Conservation (phyloP, 2,797 vertebrate genomes). For the Myotis findleyi region DNA sequence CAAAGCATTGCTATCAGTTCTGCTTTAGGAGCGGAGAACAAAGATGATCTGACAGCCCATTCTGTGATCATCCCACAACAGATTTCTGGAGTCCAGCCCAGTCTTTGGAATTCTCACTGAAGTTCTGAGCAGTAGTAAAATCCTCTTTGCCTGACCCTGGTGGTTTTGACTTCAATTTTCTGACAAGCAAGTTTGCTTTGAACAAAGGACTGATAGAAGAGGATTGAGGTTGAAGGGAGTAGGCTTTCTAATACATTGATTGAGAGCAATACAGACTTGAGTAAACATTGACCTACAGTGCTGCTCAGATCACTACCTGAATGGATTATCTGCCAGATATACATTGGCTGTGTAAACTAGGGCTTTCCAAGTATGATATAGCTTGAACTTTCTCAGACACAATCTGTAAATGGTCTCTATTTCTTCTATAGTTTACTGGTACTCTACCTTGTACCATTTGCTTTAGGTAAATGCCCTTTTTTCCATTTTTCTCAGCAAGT, state of each 20-base stretch:
- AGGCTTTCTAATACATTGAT: constrained; percentile 31
- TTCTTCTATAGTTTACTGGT: background rate
- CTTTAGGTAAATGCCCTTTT: background rate
- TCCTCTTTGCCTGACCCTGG: constrained; percentile 22
- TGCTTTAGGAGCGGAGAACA: background rate
- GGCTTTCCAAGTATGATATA: background rate
- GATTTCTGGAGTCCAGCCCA: background rate
- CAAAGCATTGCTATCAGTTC: background rate
- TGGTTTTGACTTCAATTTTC: constrained; percentile 52
- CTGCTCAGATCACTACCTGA: constrained; percentile 8
- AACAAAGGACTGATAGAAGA: constrained; percentile 18
- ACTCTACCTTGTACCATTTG: background rate
- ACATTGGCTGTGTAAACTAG: constrained; percentile 5
- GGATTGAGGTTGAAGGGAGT: constrained; percentile 7
- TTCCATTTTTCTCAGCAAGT: background rate
- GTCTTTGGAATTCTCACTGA: constrained; percentile 35
- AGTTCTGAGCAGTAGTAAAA: constrained; percentile 41
- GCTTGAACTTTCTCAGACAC: background rate
- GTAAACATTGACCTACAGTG: constrained; percentile 50
- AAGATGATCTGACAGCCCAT: background rate
- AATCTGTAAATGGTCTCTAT: background rate
- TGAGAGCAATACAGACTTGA: constrained; percentile 31
- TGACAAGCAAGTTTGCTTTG: constrained; percentile 54
- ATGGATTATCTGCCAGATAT: constrained; percentile 64
- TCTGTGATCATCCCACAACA: background rate